Conservation (phyloP, 1,140 invertebrate species). For the Ceratina japonica region DNA sequence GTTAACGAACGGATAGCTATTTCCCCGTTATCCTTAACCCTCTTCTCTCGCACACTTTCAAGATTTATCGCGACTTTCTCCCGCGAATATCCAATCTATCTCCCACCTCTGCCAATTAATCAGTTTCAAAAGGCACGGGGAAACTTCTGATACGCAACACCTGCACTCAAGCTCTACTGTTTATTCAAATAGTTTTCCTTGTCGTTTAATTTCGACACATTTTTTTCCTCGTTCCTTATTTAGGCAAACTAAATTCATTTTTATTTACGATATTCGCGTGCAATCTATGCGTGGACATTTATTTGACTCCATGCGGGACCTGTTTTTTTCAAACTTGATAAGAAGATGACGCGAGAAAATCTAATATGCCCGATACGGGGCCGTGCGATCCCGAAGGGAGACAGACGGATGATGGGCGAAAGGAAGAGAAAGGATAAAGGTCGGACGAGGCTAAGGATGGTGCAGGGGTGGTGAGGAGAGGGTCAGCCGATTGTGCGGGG, state of each 20-base stretch:
- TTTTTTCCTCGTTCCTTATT: too few relatives aligned
- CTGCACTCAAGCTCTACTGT: too few relatives aligned
- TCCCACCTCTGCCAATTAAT: neutral
- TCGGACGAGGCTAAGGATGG: slow-evolving; percentile 18
- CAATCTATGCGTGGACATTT: neutral
- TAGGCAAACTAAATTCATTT: too few relatives aligned
- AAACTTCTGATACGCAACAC: too few relatives aligned
- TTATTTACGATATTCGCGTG: too few relatives aligned
- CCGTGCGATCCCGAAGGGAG: slow-evolving; percentile 35
- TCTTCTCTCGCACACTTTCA: neutral
- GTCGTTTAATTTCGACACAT: too few relatives aligned
- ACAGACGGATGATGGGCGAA: slow-evolving; percentile 38
- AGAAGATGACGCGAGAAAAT: slow-evolving; percentile 71
- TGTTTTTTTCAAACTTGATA: slow-evolving; percentile 64
- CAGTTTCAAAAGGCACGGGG: neutral
- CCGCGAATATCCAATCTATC: neutral
- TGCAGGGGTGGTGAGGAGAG: slow-evolving; percentile 19
- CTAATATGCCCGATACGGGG: slow-evolving; percentile 63
- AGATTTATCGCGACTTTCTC: slow-evolving; percentile 24
- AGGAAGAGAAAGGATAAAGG: slow-evolving; percentile 57
- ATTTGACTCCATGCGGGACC: slow-evolving; percentile 36
- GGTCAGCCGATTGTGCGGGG: slow-evolving; percentile 14
- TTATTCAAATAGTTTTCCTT: too few relatives aligned
- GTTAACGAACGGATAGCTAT: neutral
- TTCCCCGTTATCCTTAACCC: neutral